Evolutionary conservation across 2,113 vertebrate genomes (phyloP).

Genomic region (Stercorarius parasiticus): DNA sequence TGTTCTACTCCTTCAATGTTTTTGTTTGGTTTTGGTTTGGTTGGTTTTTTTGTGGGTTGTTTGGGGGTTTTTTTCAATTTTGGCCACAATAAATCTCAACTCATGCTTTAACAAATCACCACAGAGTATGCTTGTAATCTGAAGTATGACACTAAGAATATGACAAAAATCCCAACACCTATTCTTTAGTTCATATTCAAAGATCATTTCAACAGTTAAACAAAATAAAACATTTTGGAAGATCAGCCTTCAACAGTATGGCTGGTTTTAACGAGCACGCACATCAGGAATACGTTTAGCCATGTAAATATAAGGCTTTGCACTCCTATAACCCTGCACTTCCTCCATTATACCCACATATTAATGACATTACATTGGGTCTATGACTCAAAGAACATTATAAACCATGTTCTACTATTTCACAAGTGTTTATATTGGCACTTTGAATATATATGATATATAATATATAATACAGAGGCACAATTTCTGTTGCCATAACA

Average conservation of each 20-base stretch:
- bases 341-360: neutral
- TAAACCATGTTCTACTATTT: neutral
- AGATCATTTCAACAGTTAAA: neutral
- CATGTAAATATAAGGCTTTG: neutral
- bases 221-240: neutral
- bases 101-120: neutral
- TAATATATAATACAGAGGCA: neutral
- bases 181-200: neutral
- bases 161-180: neutral
- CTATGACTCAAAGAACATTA: neutral
- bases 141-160: neutral
- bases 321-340: neutral
- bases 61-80: neutral
- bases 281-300: neutral
- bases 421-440: neutral
- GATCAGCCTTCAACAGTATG: neutral
- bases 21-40: neutral
- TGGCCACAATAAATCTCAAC: neutral
- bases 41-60: neutral
- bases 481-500: neutral
- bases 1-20: neutral
- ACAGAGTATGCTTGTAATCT: neutral
- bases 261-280: neutral
- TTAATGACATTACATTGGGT: neutral
- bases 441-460: neutral